Evolutionary conservation across 2,113 vertebrate genomes (phyloP), one percentile per base, ranked within the genome.

Genomic region (Scytalopus superciliaris): DNA sequence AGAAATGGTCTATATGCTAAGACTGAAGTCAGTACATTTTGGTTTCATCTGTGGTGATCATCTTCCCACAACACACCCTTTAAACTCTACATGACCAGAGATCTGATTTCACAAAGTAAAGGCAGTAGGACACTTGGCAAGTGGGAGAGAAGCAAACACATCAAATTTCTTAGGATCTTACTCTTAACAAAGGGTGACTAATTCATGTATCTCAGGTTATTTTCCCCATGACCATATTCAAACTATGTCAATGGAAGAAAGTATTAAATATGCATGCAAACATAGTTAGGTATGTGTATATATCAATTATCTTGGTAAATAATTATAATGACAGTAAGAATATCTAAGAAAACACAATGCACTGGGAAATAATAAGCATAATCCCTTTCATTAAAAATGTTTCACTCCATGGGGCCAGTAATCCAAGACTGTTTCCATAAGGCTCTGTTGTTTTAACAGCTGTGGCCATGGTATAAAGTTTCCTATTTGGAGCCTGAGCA

Each of bases 371-470:
- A 95, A 93, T 92, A 95, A 96, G 27, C 84, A 31, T 86, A 95
- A 96, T 95, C 94, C 73, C 45, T 94, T 96, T 91, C 86, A 93
- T 94, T 89, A 92, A 89, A 95, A 96, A 94, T 84, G 52, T 81
- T 87, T 84, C 92, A 72, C 96, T 93, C 86, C 76, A 82, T 87
- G 96, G 56, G 73, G 80, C 69, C 92, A 84, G 69, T 96, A 97
- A 97, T 96, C 92, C 76, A 94, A 84, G 83, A 76, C 52, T 69
- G 49, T 92, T 96, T 96, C 91, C 87, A 87, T 93, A 94, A 69
- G 76, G 39, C 76, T 93, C 67, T 87, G 76, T 86, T 89, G 87
- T 96, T 95, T 95, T 87, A 96, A 87, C 94, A 96, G 94, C 97
- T 97, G 95, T 59, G 85, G 40, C 53, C 92, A 44, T 18, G 42